Conservation (phyloP, 2,888 invertebrate species). For the Minunthozetes semirufus region DNA sequence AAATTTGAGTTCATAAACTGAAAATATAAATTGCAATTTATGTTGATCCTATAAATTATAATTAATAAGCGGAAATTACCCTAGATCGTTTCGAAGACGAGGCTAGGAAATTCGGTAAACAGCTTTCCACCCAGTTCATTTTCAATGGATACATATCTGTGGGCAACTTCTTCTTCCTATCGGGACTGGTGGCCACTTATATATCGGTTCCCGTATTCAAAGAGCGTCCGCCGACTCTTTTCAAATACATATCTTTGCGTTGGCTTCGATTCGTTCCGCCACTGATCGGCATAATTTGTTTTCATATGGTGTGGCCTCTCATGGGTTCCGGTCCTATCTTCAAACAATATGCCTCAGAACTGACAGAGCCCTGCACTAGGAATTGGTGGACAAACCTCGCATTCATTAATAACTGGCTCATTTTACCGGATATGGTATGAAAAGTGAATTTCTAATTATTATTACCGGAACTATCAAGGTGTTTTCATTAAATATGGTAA, state of each 20-base stretch:
- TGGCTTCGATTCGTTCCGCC: slow-evolving; percentile 15
- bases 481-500: too few relatives aligned
- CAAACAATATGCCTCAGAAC: neutral
- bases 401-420: slow-evolving; percentile 43
- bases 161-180: slow-evolving; percentile 21
- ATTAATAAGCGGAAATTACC: neutral
- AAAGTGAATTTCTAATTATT: neutral
- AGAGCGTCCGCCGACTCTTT: slow-evolving; percentile 1
- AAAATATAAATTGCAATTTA: neutral
- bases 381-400: slow-evolving; percentile 43
- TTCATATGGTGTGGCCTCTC: slow-evolving; percentile 28
- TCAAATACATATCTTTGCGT: slow-evolving; percentile 1
- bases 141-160: slow-evolving; percentile 31
- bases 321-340: slow-evolving; percentile 24
- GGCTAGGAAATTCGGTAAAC: slow-evolving; percentile 21
- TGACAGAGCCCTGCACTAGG: slow-evolving; percentile 15
- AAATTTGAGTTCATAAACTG: too few relatives aligned
- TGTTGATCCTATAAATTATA: neutral
- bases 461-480: too few relatives aligned
- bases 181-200: neutral
- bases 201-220: neutral
- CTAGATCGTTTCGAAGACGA: slow-evolving; percentile 34
- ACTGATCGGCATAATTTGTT: neutral
- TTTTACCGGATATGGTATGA: slow-evolving; percentile 39
- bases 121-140: slow-evolving; percentile 28